Percentiles rank a stretch among this genome's conserved stretches.
phyloP scores from a whole-genome alignment of 1,140 invertebrate genomes.

The Metaphire vulgaris region DNA sequence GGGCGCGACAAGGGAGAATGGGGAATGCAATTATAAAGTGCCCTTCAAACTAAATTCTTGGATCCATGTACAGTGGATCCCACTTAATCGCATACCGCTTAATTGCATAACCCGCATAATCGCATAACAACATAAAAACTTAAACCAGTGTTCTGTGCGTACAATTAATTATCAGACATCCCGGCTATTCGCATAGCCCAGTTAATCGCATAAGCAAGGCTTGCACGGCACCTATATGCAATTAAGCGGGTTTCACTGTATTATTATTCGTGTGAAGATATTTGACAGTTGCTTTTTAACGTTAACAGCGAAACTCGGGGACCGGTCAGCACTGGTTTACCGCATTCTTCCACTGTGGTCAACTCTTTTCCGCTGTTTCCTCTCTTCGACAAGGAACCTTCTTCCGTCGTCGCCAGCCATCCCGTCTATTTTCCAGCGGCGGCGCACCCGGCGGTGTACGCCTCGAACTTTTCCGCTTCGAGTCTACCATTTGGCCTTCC shows the following conservation, averaged over 20 bases:
- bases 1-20: too few relatives aligned
- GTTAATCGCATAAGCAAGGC: neutral
- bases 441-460: neutral
- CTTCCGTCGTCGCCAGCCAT: neutral
- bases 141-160: too few relatives aligned
- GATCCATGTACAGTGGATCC: too few relatives aligned
- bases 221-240: too few relatives aligned
- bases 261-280: too few relatives aligned
- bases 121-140: too few relatives aligned
- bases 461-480: neutral
- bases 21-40: too few relatives aligned
- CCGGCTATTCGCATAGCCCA: neutral
- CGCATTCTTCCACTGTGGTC: neutral
- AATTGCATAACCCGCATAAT: too few relatives aligned
- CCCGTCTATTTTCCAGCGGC: neutral
- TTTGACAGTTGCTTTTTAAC: neutral
- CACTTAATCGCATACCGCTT: too few relatives aligned
- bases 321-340: neutral
- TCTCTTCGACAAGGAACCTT: neutral
- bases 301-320: neutral
- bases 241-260: too few relatives aligned
- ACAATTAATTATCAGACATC: neutral
- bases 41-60: too few relatives aligned
- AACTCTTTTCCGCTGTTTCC: neutral
- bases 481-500: neutral